Base-by-base conservation (phyloP, 2,888 invertebrate species). In the Orchestes rusci region DNA sequence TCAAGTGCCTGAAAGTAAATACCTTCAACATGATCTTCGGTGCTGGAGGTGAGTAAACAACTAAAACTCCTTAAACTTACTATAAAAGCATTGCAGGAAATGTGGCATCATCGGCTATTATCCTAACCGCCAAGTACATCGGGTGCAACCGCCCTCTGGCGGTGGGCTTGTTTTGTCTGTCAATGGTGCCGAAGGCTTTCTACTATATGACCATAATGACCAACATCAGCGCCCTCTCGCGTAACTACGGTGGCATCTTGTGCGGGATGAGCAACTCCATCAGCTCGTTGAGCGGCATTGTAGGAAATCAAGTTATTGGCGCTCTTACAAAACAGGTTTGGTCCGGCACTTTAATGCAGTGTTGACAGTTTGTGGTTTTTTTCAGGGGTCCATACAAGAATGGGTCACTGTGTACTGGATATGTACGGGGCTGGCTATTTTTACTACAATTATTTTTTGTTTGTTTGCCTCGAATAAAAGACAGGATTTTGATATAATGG, bases 391-490 rank as follows among this genome's bases (percentile, higher is more conserved):
- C 2, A 57, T 82, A 5, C 62, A 66, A 20, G 77, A 84, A 69
- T 89, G 88, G 88, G 72, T 80, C 12, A 56, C 74, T 0, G 84
- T 86, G 0, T 88, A 87, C 64, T 85, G 86, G 82, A 79, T 87
- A 19, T 79, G 84, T 34, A 72, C 84, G 2, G 77, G 61, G 0
- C 74, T 86, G 3, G 73, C 85, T 42, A 64, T 77, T 1, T 45
- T 76, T 1, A 80, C 84, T 3, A 83, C 84, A 57, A 13, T 79
- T 0, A 56, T 84, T 5, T 89, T 81, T 63, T 54, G 80, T 1
- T 36, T 82, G 3, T 84, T 55, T 45, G 52, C 53, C 2, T 59
- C 57, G 34, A 52, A 52, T 4, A 56, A 60, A 20, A 51, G 56
- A 7, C 58, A 59, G 42, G 20, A 18, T 1, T 50, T 50, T 32